Percentiles rank a stretch among this genome's conserved stretches.
Evolutionary conservation across 1,140 invertebrate species (phyloP).

Genomic region (Coelopa frigida): DNA sequence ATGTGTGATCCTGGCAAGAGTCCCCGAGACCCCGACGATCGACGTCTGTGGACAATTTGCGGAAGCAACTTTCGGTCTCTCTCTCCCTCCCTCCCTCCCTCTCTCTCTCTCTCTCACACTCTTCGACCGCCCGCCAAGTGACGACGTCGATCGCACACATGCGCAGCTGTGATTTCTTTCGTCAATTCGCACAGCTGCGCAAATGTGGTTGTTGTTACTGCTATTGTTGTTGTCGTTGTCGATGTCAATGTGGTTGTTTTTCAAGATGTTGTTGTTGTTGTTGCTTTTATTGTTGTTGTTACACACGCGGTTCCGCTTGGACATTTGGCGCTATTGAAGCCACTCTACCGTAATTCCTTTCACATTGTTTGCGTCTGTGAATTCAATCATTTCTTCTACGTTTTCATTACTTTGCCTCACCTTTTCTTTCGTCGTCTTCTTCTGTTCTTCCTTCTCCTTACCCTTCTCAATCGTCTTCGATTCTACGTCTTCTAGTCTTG

Average conservation of each 20-base stretch:
- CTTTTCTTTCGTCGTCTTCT: not conserved
- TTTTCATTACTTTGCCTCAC: not conserved
- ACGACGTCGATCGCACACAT: not conserved
- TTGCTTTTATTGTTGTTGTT: too few species aligned
- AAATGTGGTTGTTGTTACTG: not conserved
- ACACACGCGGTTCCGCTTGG: too few species aligned
- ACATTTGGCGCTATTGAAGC: too few species aligned
- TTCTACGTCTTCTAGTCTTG: not conserved
- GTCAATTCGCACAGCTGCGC: not conserved
- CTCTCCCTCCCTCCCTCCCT: not conserved
- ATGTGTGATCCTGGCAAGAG: too few species aligned
- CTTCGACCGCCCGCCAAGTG: not conserved
- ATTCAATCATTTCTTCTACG: not conserved
- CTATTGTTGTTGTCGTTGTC: not conserved
- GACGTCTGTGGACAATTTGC: too few species aligned
- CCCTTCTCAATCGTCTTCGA: not conserved
- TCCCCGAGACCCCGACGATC: too few species aligned
- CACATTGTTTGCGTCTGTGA: too few species aligned
- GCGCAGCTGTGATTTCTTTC: not conserved
- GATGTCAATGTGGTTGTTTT: not conserved
- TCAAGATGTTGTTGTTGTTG: too few species aligned
- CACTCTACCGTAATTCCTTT: too few species aligned
- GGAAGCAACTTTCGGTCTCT: not conserved
- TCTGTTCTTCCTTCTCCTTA: not conserved
- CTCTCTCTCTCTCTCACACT: not conserved